Conservation (phyloP, 2,888 invertebrate genomes). For the Mactromeris polynyma region DNA sequence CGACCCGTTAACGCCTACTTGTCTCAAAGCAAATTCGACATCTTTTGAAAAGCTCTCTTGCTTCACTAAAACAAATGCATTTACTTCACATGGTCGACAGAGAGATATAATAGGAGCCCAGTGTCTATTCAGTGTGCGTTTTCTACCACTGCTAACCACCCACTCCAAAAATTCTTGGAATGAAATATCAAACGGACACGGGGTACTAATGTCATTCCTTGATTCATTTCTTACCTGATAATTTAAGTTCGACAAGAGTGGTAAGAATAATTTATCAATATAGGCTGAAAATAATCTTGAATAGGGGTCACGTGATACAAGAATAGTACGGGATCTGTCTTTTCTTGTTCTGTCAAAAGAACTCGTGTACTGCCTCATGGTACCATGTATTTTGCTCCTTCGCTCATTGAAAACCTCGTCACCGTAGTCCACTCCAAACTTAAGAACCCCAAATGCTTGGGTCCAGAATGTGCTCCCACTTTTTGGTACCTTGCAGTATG, state of each 20-base stretch:
- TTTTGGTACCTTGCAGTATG: slow-evolving; percentile 58
- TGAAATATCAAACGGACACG: slow-evolving; percentile 18
- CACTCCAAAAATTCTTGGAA: slow-evolving; percentile 51
- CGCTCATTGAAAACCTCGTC: slow-evolving; percentile 3
- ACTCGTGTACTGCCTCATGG: not conserved
- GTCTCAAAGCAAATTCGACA: slow-evolving; percentile 29
- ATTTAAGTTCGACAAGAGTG: not conserved
- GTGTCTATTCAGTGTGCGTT: slow-evolving; percentile 27
- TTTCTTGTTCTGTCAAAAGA: not conserved
- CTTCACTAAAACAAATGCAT: slow-evolving; percentile 41
- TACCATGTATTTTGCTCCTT: slow-evolving; percentile 17
- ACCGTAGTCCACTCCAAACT: not conserved
- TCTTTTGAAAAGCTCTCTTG: slow-evolving; percentile 54
- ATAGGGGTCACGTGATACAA: slow-evolving; percentile 59
- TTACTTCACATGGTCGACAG: slow-evolving; percentile 46
- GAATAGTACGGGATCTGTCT: slow-evolving; percentile 6
- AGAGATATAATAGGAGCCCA: slow-evolving; percentile 46
- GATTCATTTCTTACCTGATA: not conserved
- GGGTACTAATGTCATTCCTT: not conserved
- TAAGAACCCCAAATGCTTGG: slow-evolving; percentile 33
- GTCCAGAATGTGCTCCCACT: slow-evolving; percentile 53
- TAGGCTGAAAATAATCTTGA: slow-evolving; percentile 51
- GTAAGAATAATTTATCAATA: slow-evolving; percentile 46
- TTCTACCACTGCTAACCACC: not conserved
- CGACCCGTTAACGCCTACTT: not conserved